These are phyloP conservation scores for Lithosia quadra DNA, from an alignment of 2,888 invertebrate genomes.

Conservation along the genomic window DNA sequence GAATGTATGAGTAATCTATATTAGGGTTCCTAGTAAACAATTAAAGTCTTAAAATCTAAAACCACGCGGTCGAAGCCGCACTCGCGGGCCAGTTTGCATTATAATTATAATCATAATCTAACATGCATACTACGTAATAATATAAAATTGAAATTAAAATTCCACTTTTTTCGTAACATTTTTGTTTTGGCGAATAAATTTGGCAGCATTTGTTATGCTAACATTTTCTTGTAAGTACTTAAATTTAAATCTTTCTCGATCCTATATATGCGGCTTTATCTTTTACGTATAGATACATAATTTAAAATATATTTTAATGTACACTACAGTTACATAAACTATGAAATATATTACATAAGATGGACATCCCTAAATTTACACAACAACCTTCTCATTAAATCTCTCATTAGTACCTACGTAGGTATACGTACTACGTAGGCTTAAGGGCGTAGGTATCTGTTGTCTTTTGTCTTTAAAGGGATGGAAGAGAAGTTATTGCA, in stretches of 20 bases:
- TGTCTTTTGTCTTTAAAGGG: background rate
- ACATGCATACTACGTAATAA: background rate
- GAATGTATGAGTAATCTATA: background rate
- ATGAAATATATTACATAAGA: background rate
- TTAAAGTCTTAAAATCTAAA: no score
- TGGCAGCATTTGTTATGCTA: background rate
- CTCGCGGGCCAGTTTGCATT: no score
- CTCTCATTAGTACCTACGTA: no score
- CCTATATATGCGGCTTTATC: background rate
- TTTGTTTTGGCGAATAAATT: background rate
- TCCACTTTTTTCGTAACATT: background rate
- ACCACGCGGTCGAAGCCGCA: no score
- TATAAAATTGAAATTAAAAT: background rate
- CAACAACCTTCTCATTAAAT: no score
- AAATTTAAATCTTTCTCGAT: constrained; percentile 1
- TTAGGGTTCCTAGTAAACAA: no score
- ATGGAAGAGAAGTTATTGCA: constrained; percentile 3
- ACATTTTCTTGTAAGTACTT: background rate
- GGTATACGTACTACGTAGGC: no score
- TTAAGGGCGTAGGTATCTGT: no score
- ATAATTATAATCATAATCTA: constrained; percentile 1
- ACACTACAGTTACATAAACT: background rate
- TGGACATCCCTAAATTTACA: background rate
- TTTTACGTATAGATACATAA: background rate
- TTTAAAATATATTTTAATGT: background rate